Evolutionary conservation across 2,113 vertebrate species (phyloP).

Genomic region (Macaca nemestrina): DNA sequence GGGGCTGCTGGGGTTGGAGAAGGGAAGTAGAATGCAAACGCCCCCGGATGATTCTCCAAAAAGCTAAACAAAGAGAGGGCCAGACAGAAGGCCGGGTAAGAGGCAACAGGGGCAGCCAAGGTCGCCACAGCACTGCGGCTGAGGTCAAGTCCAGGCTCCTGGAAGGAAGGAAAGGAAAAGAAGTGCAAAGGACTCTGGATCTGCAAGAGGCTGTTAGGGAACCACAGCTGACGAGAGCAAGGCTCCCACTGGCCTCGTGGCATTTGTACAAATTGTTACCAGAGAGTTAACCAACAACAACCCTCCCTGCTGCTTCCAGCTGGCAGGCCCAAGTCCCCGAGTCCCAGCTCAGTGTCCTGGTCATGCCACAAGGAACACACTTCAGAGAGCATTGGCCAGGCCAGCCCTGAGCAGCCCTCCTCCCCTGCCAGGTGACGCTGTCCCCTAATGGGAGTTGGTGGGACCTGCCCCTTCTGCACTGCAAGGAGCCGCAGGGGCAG

Average conservation of each 20-base stretch:
- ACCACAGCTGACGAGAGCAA: accelerated
- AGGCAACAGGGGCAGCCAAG: accelerated
- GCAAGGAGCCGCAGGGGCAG: not conserved
- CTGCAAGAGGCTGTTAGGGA: not conserved
- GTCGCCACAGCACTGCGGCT: accelerated
- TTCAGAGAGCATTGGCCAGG: not conserved
- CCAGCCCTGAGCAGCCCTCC: not conserved
- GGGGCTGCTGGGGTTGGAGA: not conserved
- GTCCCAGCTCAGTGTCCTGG: accelerated
- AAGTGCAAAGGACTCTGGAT: accelerated
- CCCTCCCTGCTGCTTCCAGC: accelerated
- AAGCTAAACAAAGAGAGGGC: not conserved
- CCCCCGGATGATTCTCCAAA: not conserved
- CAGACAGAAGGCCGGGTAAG: accelerated
- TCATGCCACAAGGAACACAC: not conserved
- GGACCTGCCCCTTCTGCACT: not conserved
- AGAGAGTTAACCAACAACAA: accelerated
- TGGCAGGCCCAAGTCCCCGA: accelerated
- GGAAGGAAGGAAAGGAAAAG: no score
- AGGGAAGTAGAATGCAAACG: accelerated
- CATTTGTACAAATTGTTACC: not conserved
- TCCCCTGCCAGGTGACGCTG: not conserved
- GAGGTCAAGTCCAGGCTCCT: no score
- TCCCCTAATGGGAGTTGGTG: slow-evolving; percentile 41
- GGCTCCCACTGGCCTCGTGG: accelerated